These are phyloP conservation scores for Diglossa brunneiventris DNA, from an alignment of 2,113 vertebrate genomes.

Conservation along the genomic window DNA sequence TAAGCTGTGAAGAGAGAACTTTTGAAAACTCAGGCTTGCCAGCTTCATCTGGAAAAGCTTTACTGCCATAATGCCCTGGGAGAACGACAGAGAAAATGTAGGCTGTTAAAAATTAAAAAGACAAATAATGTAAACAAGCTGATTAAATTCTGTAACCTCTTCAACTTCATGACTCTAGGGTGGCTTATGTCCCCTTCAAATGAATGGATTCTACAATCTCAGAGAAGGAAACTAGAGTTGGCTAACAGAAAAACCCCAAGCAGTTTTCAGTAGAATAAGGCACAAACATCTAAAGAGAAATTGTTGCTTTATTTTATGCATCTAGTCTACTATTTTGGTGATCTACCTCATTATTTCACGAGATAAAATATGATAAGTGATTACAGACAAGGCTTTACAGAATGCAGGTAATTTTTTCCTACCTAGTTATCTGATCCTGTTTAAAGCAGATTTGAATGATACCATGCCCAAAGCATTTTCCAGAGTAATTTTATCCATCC, in stretches of 20 bases:
- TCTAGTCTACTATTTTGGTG: not conserved
- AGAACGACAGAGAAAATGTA: not conserved
- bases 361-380: not conserved
- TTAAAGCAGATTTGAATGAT: not conserved
- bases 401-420: not conserved
- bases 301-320: not conserved
- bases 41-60: constrained; percentile 9
- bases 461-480: not conserved
- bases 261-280: not conserved
- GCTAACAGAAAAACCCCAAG: not conserved
- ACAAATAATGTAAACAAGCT: constrained; percentile 43
- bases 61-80: not conserved
- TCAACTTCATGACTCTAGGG: constrained; percentile 14
- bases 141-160: constrained; percentile 39
- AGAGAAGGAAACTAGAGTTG: not conserved
- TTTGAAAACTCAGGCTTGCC: not conserved
- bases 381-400: not conserved
- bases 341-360: not conserved
- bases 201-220: not conserved
- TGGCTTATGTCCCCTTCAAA: not conserved
- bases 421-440: not conserved
- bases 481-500: not conserved
- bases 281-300: not conserved
- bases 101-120: constrained; percentile 33
- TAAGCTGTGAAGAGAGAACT: not conserved